phyloP scores from a whole-genome alignment of 2,797 vertebrate genomes.

The Alcedo atthis region DNA sequence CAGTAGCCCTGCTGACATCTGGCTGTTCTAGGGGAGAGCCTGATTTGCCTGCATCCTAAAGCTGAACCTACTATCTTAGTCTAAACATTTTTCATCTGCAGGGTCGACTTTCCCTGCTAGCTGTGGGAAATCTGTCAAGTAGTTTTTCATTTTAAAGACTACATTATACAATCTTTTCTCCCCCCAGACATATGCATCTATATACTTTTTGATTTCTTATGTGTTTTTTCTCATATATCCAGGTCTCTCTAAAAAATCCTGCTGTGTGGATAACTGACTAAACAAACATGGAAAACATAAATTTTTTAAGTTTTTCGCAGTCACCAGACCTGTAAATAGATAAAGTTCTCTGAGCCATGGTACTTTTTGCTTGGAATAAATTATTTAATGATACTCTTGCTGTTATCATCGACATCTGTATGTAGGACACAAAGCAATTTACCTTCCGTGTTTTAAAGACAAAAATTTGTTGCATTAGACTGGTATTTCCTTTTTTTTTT shows the following conservation, averaged over 20 bases:
- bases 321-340: not conserved
- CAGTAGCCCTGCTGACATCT: not conserved
- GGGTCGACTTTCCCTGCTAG: not conserved
- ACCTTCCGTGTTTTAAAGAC: not conserved
- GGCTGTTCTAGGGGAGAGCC: not conserved
- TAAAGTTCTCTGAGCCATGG: not conserved
- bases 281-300: not conserved
- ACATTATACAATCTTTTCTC: not conserved
- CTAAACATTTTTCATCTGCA: not conserved
- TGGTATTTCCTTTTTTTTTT: accelerated
- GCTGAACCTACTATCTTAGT: not conserved
- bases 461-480: not conserved
- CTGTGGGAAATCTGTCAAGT: not conserved
- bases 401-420: not conserved
- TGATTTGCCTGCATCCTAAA: not conserved
- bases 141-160: not conserved
- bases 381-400: not conserved
- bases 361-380: not conserved
- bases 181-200: not conserved
- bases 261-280: not conserved
- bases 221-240: not conserved
- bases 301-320: accelerated
- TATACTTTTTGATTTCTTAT: not conserved
- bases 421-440: not conserved
- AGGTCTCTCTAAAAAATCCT: not conserved